phyloP scores from a whole-genome alignment of 2,113 vertebrate species.

The Falcunculus frontatus region DNA sequence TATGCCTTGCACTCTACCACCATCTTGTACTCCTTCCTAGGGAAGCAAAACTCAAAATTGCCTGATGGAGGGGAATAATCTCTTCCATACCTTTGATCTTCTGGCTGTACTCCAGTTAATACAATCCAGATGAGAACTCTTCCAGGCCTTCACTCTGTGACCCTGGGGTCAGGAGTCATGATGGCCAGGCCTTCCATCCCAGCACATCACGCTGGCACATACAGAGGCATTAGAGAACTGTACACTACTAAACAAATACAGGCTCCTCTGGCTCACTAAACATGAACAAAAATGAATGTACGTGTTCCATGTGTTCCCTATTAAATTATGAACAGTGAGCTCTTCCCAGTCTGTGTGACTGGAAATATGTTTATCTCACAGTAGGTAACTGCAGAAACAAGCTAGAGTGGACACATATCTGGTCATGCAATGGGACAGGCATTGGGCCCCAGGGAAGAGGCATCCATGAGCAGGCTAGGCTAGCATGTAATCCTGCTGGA shows the following conservation, averaged over 20 bases:
- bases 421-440: not conserved
- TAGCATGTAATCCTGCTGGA: not conserved
- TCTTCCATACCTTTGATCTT: not conserved
- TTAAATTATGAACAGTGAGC: not conserved
- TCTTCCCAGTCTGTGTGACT: not conserved
- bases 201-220: not conserved
- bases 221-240: not conserved
- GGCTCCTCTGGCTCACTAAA: not conserved
- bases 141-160: not conserved
- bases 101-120: not conserved
- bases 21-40: not conserved
- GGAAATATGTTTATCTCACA: not conserved
- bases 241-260: not conserved
- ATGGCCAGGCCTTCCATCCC: not conserved
- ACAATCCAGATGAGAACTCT: not conserved
- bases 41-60: not conserved
- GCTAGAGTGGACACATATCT: fast-evolving
- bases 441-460: not conserved
- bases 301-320: not conserved
- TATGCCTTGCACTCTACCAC: not conserved
- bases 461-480: not conserved
- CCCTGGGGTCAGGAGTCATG: not conserved
- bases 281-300: not conserved
- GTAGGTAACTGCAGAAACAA: not conserved
- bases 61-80: not conserved